Evolutionary conservation across 2,113 vertebrate species (phyloP).

Genomic region (Guaruba guarouba): DNA sequence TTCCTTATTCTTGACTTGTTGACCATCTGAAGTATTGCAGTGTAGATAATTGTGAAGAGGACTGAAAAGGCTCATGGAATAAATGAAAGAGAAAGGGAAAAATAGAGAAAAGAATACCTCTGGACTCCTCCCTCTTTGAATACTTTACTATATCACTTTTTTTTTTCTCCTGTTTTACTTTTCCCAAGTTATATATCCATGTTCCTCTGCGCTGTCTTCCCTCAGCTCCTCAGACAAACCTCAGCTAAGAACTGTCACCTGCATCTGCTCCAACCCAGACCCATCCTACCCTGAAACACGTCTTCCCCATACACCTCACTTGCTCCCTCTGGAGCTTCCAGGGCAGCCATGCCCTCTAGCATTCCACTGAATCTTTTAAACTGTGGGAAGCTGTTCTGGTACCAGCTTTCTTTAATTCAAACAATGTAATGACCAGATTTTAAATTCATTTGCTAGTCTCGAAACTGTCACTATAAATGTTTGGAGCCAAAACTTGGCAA

Average conservation of each 20-base stretch:
- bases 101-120: background rate
- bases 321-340: background rate
- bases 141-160: background rate
- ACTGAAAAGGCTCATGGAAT: background rate
- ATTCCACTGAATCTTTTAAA: background rate
- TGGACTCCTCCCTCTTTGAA: background rate
- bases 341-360: background rate
- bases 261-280: background rate
- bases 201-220: background rate
- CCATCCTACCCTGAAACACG: background rate
- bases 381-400: background rate
- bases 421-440: background rate
- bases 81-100: background rate
- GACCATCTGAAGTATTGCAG: background rate
- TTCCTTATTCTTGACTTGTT: background rate
- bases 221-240: background rate
- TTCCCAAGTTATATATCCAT: fast-evolving
- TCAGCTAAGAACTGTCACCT: background rate
- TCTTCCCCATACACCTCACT: background rate
- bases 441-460: background rate
- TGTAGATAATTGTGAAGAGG: background rate
- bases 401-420: background rate
- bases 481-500: background rate
- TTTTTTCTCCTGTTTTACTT: background rate
- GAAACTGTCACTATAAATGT: background rate